Percentiles rank a stretch among this genome's conserved stretches.
These are phyloP conservation scores for Xenopus laevis DNA, from an alignment of 2,113 vertebrate genomes.

Conservation along the genomic window DNA sequence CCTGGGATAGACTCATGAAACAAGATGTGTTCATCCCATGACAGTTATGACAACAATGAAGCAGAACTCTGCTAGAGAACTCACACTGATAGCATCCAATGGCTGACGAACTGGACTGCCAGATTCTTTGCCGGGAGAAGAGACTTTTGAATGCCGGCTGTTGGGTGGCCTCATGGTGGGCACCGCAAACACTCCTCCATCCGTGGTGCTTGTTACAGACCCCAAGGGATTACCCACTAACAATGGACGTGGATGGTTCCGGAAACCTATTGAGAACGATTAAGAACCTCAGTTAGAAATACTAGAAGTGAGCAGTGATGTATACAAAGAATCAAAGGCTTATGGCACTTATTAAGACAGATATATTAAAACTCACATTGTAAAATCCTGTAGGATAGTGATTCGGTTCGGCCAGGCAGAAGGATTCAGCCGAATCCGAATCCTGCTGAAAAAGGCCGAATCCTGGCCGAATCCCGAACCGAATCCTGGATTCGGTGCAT, in stretches of 20 bases:
- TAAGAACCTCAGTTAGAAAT: not conserved
- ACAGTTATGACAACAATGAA: no score
- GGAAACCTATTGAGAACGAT: conserved; percentile 66
- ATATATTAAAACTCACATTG: no score
- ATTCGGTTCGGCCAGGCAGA: no score
- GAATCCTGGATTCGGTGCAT: no score
- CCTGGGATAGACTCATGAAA: not conserved
- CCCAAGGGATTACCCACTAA: conserved; percentile 69
- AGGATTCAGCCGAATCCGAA: no score
- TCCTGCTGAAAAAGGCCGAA: no score
- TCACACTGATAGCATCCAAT: conserved; percentile 92
- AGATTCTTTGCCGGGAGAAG: conserved; percentile 88
- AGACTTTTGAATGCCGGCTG: conserved; percentile 86
- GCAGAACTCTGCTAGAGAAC: conserved; percentile 44
- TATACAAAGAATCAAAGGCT: no score
- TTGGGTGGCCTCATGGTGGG: conserved; percentile 93
- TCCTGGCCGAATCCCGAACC: no score
- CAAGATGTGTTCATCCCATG: not conserved
- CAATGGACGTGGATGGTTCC: conserved; percentile 80
- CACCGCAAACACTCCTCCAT: conserved; percentile 85
- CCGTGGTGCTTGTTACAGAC: conserved; percentile 65
- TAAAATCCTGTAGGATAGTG: no score
- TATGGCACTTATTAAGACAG: no score
- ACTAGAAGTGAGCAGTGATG: no score
- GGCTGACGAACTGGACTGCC: conserved; percentile 89